Percentiles rank a stretch among this genome's conserved stretches.
Conservation (phyloP, 2,888 invertebrate genomes). For the Amaurobius ferox region DNA sequence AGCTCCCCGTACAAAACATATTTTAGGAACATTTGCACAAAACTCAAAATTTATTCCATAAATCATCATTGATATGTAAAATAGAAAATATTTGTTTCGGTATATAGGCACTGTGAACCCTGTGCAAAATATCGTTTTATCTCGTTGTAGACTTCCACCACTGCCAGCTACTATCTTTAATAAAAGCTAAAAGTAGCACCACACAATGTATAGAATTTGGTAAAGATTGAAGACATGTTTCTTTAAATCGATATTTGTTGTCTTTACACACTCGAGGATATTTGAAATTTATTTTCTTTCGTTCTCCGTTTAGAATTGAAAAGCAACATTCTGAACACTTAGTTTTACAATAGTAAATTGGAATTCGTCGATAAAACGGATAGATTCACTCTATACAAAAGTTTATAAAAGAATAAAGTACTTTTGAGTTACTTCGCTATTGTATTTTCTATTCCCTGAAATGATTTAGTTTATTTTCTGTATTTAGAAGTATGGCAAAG, state of each 20-base stretch:
- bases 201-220: neutral
- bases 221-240: slow-evolving; percentile 21
- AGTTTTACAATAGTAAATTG: neutral
- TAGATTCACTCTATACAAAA: neutral
- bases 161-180: neutral
- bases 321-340: neutral
- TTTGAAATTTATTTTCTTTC: neutral
- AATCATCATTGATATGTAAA: no score
- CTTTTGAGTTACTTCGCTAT: neutral
- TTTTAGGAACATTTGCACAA: no score
- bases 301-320: neutral
- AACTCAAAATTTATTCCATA: no score
- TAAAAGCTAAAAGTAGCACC: neutral
- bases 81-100: no score
- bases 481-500: neutral
- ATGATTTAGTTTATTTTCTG: neutral
- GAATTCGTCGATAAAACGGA: neutral
- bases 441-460: neutral
- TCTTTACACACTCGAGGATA: slow-evolving; percentile 9
- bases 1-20: no score
- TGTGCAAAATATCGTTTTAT: no score
- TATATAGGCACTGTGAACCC: no score
- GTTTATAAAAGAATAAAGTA: neutral
- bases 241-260: slow-evolving; percentile 46
- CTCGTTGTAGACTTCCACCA: neutral